A percentile compares a stretch with the other conserved stretches of the same genome.
These are phyloP conservation scores for Polyommatus iphigenia DNA, from an alignment of 2,888 invertebrate species.

Conservation along the genomic window DNA sequence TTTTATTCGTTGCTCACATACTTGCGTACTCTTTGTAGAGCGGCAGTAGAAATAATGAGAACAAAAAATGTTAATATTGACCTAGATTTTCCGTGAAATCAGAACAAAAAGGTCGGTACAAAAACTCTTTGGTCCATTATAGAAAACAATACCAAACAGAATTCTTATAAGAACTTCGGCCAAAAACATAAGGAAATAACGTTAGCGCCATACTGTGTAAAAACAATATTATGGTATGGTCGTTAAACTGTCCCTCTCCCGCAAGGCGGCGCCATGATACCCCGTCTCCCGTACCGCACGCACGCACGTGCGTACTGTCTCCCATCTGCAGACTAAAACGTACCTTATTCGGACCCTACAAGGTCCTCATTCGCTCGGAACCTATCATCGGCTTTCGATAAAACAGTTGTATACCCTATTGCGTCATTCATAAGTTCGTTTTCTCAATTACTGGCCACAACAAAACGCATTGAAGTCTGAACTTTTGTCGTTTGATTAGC, in stretches of 20 bases:
- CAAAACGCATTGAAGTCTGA: slow-evolving; percentile 69
- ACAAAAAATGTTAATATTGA: slow-evolving; percentile 7
- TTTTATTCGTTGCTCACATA: slow-evolving; percentile 2
- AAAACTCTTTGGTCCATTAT: slow-evolving; percentile 11
- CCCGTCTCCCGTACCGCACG: slow-evolving; percentile 45
- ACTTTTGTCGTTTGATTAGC: slow-evolving; percentile 75
- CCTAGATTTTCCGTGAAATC: slow-evolving; percentile 11
- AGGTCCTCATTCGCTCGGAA: slow-evolving; percentile 50
- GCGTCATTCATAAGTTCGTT: slow-evolving; percentile 47
- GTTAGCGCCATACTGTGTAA: slow-evolving; percentile 72
- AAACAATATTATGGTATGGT: slow-evolving; percentile 73
- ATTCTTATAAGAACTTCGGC: slow-evolving; percentile 20
- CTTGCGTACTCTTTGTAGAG: neutral
- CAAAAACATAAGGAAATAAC: slow-evolving; percentile 70
- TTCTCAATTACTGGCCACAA: slow-evolving; percentile 34
- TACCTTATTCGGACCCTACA: slow-evolving; percentile 55
- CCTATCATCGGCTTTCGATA: slow-evolving; percentile 51
- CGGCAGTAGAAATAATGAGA: neutral
- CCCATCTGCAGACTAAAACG: slow-evolving; percentile 50
- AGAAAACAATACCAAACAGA: slow-evolving; percentile 23
- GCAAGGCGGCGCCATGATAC: slow-evolving; percentile 71
- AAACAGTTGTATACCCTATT: slow-evolving; percentile 68
- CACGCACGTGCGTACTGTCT: slow-evolving; percentile 73
- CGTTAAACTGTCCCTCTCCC: slow-evolving; percentile 75
- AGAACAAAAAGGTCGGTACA: slow-evolving; percentile 11